Conservation (phyloP, 2,797 vertebrate species). For the Meriones psammophilus region DNA sequence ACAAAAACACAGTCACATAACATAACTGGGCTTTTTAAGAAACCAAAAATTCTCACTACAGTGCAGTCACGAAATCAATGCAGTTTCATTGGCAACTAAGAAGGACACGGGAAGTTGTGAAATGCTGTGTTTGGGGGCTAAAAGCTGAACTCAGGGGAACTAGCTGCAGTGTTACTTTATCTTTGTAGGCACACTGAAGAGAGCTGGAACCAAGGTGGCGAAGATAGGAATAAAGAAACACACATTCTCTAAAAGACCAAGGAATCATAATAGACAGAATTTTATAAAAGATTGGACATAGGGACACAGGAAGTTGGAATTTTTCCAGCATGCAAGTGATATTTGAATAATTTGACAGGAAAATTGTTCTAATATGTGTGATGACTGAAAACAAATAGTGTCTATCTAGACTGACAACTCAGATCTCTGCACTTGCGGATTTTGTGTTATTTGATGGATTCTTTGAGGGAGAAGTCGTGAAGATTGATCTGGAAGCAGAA, state of each 20-base stretch:
- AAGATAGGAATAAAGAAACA: not conserved
- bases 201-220: not conserved
- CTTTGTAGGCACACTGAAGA: conserved; percentile 31
- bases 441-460: not conserved
- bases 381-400: not conserved
- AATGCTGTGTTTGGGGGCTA: not conserved
- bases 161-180: not conserved
- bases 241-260: not conserved
- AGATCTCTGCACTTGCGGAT: not conserved
- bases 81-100: conserved; percentile 21
- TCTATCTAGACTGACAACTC: not conserved
- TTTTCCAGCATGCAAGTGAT: not conserved
- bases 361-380: not conserved
- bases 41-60: too few species aligned
- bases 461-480: not conserved
- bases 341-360: conserved; percentile 33
- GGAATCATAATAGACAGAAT: not conserved
- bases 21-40: too few species aligned
- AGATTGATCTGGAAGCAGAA: conserved; percentile 3
- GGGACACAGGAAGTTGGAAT: not conserved
- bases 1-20: too few species aligned
- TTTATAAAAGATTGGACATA: conserved; percentile 31
- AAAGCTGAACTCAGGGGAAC: not conserved
- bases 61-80: not conserved
- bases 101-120: not conserved